Evolutionary conservation across 37 sponge, comb jelly and placozoan genomes (phyloP).

Genomic region (Aphrocallistes beatrix): DNA sequence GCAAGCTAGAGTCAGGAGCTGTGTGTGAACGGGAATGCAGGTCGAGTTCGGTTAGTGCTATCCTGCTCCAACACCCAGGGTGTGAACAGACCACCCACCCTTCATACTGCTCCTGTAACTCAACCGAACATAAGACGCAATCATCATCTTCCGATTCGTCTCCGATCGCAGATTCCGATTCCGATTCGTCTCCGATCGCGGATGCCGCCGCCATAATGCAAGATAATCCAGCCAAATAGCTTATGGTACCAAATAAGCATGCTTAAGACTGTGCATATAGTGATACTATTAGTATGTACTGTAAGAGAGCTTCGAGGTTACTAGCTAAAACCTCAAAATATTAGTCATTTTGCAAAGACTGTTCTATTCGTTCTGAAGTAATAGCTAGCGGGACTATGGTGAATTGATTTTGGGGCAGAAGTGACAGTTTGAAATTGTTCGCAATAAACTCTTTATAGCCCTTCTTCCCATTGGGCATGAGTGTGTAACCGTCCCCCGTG

Average conservation of each 20-base stretch:
- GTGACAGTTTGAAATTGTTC: not conserved
- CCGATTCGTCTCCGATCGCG: too few relatives aligned
- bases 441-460: not conserved
- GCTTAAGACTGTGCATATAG: too few relatives aligned
- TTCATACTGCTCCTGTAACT: not conserved
- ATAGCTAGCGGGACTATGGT: not conserved
- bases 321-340: too few relatives aligned
- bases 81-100: not conserved
- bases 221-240: too few relatives aligned
- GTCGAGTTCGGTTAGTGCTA: not conserved
- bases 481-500: constrained; percentile 47
- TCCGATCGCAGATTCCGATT: too few relatives aligned
- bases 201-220: too few relatives aligned
- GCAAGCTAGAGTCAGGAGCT: not conserved
- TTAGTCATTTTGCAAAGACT: too few relatives aligned
- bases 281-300: too few relatives aligned
- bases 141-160: not conserved
- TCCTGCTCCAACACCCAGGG: not conserved
- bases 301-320: too few relatives aligned
- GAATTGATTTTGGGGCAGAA: not conserved
- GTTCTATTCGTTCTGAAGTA: not conserved
- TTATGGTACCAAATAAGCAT: too few relatives aligned
- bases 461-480: not conserved
- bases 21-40: not conserved
- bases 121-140: not conserved